A percentile compares a stretch with the other conserved stretches of the same genome.
Conservation (phyloP, 2,888 invertebrate species). For the Autographa gamma region DNA sequence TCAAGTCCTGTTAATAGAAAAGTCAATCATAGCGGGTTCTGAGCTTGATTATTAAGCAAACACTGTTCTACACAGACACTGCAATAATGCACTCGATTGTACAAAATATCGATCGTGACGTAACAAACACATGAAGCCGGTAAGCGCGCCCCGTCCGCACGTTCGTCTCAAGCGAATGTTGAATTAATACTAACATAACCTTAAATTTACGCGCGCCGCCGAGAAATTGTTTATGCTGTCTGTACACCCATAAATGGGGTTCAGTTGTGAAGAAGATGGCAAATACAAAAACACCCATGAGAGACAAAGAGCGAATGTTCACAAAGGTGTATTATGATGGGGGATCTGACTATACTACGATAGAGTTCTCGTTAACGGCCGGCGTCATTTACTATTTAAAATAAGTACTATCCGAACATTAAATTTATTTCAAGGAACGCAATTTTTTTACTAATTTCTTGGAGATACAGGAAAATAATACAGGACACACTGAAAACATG, state of each 20-base stretch:
- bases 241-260: constrained; percentile 82
- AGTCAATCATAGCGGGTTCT: constrained; percentile 65
- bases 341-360: constrained; percentile 64
- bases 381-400: constrained; percentile 45
- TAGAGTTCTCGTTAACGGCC: constrained; percentile 48
- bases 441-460: constrained; percentile 11
- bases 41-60: constrained; percentile 58
- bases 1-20: constrained; percentile 71
- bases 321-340: constrained; percentile 71
- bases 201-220: constrained; percentile 85
- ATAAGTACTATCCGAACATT: constrained; percentile 31
- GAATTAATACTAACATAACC: constrained; percentile 88
- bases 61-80: constrained; percentile 67
- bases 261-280: constrained; percentile 74
- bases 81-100: constrained; percentile 77
- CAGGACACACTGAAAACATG: background rate
- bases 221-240: constrained; percentile 85
- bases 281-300: constrained; percentile 62
- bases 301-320: constrained; percentile 69
- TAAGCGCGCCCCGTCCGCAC: constrained; percentile 62
- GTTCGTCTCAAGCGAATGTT: constrained; percentile 79
- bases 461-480: constrained; percentile 12
- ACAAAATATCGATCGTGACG: constrained; percentile 79
- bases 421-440: constrained; percentile 9
- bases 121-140: constrained; percentile 70